These are phyloP conservation scores for Leuciscus idus DNA, from an alignment of 2,113 vertebrate species.

Conservation along the genomic window DNA sequence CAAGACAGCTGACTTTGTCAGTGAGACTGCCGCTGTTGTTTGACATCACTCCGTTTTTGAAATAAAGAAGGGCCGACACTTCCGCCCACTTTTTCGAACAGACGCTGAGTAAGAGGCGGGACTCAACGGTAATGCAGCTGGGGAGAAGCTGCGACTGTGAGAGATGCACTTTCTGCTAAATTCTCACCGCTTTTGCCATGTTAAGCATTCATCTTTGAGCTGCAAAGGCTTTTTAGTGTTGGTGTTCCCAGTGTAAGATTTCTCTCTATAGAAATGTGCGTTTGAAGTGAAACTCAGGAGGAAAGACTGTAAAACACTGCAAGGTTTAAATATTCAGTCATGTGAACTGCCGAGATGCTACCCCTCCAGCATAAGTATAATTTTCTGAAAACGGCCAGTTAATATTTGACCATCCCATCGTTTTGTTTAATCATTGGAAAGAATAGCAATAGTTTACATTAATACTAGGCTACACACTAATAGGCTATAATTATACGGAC, in stretches of 20 bases:
- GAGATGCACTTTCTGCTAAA: slow-evolving; percentile 28
- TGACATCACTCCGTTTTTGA: slow-evolving; percentile 67
- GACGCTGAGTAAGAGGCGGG: slow-evolving; percentile 60
- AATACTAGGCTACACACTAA: background rate
- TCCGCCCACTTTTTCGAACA: slow-evolving; percentile 64
- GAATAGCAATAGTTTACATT: background rate
- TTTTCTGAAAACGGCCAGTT: background rate
- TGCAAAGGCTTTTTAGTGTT: background rate
- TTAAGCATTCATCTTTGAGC: background rate
- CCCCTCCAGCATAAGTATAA: background rate
- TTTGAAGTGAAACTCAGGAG: background rate
- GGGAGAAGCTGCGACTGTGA: slow-evolving; percentile 6
- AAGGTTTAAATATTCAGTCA: background rate
- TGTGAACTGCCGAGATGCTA: background rate
- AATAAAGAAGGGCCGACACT: slow-evolving; percentile 59
- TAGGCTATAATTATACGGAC: background rate
- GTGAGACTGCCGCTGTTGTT: slow-evolving; percentile 57
- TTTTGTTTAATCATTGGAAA: background rate
- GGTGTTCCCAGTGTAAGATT: background rate
- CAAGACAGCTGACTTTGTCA: slow-evolving; percentile 50
- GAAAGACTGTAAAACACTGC: background rate
- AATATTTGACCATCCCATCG: background rate
- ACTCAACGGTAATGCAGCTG: slow-evolving; percentile 45
- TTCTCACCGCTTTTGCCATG: slow-evolving; percentile 3
- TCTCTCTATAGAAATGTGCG: background rate